A percentile compares a stretch with the other conserved stretches of the same genome.
phyloP scores from a whole-genome alignment of 2,113 vertebrate species.

The Mesembrinibis cayennensis region DNA sequence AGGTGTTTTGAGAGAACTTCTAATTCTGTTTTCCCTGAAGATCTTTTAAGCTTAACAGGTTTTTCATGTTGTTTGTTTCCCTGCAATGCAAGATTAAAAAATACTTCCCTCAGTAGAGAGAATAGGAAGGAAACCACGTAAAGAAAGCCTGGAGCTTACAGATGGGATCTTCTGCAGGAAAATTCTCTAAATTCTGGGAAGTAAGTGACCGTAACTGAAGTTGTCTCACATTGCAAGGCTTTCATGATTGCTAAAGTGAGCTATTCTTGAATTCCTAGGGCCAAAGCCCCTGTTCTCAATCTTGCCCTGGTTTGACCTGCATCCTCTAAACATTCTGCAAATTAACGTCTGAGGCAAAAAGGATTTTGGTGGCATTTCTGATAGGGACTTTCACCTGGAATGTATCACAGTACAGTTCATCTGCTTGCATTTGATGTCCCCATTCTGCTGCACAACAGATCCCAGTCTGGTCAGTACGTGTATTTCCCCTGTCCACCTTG shows the following conservation, averaged over 20 bases:
- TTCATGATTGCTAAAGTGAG: neutral
- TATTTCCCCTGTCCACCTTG: neutral
- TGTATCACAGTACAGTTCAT: neutral
- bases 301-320: neutral
- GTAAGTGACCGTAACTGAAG: neutral
- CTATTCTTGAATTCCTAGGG: neutral
- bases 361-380: neutral
- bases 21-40: neutral
- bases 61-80: neutral
- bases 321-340: neutral
- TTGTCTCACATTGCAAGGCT: neutral
- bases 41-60: neutral
- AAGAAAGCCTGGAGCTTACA: neutral
- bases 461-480: accelerated
- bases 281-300: neutral
- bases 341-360: neutral
- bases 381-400: neutral
- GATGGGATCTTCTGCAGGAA: neutral
- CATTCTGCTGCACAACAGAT: neutral
- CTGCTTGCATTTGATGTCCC: neutral
- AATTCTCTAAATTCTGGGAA: neutral
- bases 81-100: neutral
- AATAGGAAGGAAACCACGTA: neutral
- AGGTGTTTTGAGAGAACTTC: neutral
- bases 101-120: neutral